Evolutionary conservation across 2,888 invertebrate genomes (phyloP).

Genomic region (Drosophila anomelani): DNA sequence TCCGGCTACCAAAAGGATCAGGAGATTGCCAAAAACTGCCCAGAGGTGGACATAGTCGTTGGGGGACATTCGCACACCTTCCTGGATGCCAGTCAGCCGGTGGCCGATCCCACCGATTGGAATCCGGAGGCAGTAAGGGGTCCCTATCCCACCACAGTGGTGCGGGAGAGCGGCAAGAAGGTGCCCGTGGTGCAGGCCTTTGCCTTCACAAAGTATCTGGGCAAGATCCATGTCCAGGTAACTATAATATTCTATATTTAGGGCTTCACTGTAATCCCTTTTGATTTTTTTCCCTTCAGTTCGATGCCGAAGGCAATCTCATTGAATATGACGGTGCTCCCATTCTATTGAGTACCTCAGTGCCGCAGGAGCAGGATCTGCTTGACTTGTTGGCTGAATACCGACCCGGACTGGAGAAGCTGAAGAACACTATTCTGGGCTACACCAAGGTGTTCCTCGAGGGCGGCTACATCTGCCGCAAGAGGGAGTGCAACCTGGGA

Average conservation of each 20-base stretch:
- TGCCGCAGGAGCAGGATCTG: constrained; percentile 89
- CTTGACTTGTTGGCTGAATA: constrained; percentile 87
- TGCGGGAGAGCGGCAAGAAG: constrained; percentile 88
- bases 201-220: constrained; percentile 96
- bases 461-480: constrained; percentile 88
- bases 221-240: constrained; percentile 88
- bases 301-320: constrained; percentile 90
- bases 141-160: constrained; percentile 91
- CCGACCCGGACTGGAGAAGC: constrained; percentile 86
- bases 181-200: constrained; percentile 95
- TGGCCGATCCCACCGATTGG: constrained; percentile 58
- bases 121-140: constrained; percentile 84
- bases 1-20: constrained; percentile 92
- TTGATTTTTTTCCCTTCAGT: constrained; percentile 81
- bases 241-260: not conserved
- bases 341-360: constrained; percentile 88
- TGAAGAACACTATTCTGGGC: constrained; percentile 88
- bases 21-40: constrained; percentile 90
- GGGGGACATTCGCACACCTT: constrained; percentile 97
- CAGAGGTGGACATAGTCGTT: constrained; percentile 93
- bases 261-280: not conserved
- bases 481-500: constrained; percentile 93
- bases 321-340: constrained; percentile 90
- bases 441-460: constrained; percentile 89
- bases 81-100: constrained; percentile 89